Percentiles rank a stretch among this genome's conserved stretches.
phyloP scores from a whole-genome alignment of 2,797 vertebrate species.

The Esox lucius region DNA sequence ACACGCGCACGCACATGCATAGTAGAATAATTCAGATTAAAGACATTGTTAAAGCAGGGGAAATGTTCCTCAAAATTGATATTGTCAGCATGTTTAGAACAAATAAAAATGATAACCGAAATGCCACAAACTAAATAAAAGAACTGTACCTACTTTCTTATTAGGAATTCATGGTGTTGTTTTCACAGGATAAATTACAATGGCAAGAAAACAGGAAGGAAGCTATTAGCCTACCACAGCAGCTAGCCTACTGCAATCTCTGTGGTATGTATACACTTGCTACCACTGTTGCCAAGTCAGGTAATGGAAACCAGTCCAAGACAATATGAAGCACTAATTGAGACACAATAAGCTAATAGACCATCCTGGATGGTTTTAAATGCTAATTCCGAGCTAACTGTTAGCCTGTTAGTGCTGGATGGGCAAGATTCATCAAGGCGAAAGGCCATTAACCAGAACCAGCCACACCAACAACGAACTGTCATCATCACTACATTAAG shows the following conservation, averaged over 20 bases:
- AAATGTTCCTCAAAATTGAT: neutral
- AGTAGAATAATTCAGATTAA: neutral
- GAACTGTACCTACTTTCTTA: neutral
- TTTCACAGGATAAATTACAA: neutral
- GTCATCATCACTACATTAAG: constrained; percentile 47
- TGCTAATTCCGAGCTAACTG: neutral
- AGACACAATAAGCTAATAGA: neutral
- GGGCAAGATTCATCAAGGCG: constrained; percentile 53
- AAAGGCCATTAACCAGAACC: constrained; percentile 60
- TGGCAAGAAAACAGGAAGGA: neutral
- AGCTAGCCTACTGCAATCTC: neutral
- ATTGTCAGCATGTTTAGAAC: neutral
- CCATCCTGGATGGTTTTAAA: neutral
- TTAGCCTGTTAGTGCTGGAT: constrained; percentile 7
- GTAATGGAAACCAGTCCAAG: neutral
- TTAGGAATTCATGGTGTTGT: neutral
- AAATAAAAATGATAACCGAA: neutral
- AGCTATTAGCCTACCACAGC: neutral
- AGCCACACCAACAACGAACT: constrained; percentile 33
- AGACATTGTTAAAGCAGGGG: neutral
- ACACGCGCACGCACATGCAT: neutral
- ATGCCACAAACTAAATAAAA: neutral
- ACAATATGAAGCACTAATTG: neutral
- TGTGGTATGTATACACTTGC: neutral
- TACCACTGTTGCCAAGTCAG: neutral